A percentile compares a stretch with the other conserved stretches of the same genome.
These are phyloP conservation scores for Amblyteles armatorius DNA, from an alignment of 2,888 invertebrate genomes.

Conservation along the genomic window DNA sequence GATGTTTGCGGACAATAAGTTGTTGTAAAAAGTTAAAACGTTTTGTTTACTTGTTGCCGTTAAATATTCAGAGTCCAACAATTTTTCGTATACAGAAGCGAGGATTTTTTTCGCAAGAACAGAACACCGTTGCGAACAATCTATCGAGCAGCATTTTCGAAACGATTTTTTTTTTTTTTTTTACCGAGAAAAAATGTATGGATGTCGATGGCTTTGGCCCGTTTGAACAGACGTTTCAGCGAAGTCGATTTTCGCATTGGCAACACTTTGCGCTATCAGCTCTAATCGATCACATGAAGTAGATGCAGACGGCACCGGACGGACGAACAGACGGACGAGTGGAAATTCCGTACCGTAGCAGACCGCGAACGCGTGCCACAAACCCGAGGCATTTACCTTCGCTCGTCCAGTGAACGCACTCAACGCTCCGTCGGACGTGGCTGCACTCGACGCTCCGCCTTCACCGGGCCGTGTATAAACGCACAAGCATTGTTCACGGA, in stretches of 20 bases:
- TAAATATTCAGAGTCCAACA: too few species aligned
- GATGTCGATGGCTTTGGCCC: too few species aligned
- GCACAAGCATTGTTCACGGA: neutral
- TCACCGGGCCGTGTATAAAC: neutral
- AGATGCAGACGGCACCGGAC: neutral
- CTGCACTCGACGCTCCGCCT: constrained; percentile 44
- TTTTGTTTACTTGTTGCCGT: too few species aligned
- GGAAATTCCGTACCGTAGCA: constrained; percentile 2
- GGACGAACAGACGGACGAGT: constrained; percentile 23
- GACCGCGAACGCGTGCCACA: constrained; percentile 10
- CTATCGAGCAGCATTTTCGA: too few species aligned
- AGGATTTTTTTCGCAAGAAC: too few species aligned
- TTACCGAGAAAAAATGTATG: too few species aligned
- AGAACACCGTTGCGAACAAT: too few species aligned
- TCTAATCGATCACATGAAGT: constrained; percentile 24
- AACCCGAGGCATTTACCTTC: constrained; percentile 26
- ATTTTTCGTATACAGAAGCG: too few species aligned
- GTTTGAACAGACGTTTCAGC: too few species aligned
- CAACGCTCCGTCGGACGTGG: constrained; percentile 46
- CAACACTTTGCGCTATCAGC: neutral
- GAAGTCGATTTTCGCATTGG: neutral
- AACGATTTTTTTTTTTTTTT: too few species aligned
- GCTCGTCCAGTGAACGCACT: constrained; percentile 46
- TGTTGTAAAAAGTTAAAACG: too few species aligned
- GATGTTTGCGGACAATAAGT: too few species aligned